Evolutionary conservation across 2,797 vertebrate genomes (phyloP).

Genomic region (Leptatherina wallacei): DNA sequence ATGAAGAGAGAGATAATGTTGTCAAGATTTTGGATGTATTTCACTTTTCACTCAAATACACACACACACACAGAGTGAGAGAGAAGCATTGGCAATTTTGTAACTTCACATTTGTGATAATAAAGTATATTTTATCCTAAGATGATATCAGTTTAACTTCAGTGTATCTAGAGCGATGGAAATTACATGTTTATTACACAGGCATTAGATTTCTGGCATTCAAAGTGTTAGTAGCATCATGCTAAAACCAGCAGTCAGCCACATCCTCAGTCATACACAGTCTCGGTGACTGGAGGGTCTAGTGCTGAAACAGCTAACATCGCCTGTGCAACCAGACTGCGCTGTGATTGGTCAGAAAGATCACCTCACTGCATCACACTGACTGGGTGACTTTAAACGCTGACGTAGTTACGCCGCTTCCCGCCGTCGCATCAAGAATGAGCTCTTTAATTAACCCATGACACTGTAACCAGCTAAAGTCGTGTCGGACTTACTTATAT

Average conservation of each 20-base stretch:
- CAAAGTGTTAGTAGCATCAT: neutral
- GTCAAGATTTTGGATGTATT: conserved; percentile 3
- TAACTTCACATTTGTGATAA: neutral
- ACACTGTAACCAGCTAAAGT: neutral
- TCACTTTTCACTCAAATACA: neutral
- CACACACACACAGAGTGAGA: neutral
- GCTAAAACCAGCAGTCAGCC: neutral
- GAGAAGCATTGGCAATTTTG: no score
- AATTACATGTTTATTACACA: neutral
- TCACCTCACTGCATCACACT: conserved; percentile 75
- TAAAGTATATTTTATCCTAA: neutral
- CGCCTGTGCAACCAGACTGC: conserved; percentile 52
- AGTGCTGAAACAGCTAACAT: conserved; percentile 38
- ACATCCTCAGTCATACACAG: conserved; percentile 33
- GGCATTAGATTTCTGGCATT: neutral
- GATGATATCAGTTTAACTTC: neutral
- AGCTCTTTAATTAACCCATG: no score
- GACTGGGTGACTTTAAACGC: conserved; percentile 37
- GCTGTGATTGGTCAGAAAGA: conserved; percentile 77
- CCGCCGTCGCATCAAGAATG: conserved; percentile 7
- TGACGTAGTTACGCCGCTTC: conserved; percentile 40
- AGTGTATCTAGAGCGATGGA: neutral
- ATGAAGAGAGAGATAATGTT: conserved; percentile 2
- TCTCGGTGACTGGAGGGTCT: conserved; percentile 2
- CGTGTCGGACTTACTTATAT: neutral